Evolutionary conservation across 2,797 vertebrate genomes (phyloP).

Genomic region (Rousettus madagascariensis): DNA sequence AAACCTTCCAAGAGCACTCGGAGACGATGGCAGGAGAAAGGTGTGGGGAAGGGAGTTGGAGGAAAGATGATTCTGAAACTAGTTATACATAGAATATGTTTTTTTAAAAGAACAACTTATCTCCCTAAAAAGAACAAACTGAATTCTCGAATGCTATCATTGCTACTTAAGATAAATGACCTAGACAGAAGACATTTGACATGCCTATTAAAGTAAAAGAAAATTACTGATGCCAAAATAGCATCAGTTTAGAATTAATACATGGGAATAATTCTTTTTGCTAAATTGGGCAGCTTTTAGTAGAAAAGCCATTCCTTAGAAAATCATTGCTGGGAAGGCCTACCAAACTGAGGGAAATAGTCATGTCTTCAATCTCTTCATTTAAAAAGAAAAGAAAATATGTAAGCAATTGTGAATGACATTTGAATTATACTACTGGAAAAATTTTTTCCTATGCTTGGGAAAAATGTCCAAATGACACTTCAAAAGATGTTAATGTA

Average conservation of each 20-base stretch:
- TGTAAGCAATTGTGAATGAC: background rate
- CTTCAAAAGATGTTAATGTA: background rate
- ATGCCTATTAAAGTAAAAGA: background rate
- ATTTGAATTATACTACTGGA: background rate
- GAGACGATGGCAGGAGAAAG: background rate
- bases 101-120: background rate
- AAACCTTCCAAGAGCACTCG: background rate
- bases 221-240: background rate
- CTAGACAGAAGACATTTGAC: background rate
- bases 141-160: background rate
- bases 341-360: background rate
- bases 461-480: background rate
- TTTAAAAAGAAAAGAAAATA: background rate
- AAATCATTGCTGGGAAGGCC: background rate
- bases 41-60: background rate
- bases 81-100: background rate
- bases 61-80: background rate
- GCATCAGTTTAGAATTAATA: background rate
- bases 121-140: background rate
- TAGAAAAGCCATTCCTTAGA: background rate
- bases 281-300: background rate
- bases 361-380: background rate
- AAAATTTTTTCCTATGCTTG: background rate
- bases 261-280: background rate
- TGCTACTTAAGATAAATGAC: background rate